phyloP scores from a whole-genome alignment of 2,888 invertebrate genomes.

The Stegana nigrithorax region DNA sequence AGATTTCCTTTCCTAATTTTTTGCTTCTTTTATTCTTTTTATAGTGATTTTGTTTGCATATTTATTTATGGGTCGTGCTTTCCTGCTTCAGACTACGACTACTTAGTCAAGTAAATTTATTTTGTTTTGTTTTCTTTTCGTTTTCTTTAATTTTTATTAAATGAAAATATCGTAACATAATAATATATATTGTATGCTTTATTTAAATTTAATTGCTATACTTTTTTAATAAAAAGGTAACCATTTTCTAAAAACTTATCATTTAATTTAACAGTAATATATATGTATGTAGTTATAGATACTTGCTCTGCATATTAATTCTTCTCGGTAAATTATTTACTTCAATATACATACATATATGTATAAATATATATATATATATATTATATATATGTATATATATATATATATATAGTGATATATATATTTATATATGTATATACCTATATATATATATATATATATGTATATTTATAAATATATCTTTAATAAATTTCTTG shows the following conservation, averaged over 20 bases:
- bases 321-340: not conserved
- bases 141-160: slow-evolving; percentile 25
- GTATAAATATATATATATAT: slow-evolving; percentile 42
- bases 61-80: slow-evolving; percentile 3
- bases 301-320: slow-evolving; percentile 21
- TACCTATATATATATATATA: slow-evolving; percentile 2
- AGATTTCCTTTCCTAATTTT: not conserved
- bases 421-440: slow-evolving; percentile 6
- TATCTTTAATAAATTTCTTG: not conserved
- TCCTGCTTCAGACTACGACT: slow-evolving; percentile 9
- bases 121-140: slow-evolving; percentile 18
- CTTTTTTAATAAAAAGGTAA: slow-evolving; percentile 47
- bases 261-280: slow-evolving; percentile 53
- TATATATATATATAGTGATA: slow-evolving; percentile 25
- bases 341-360: not conserved
- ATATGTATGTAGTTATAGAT: slow-evolving; percentile 41
- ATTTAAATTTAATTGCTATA: slow-evolving; percentile 46
- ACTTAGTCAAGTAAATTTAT: slow-evolving; percentile 21
- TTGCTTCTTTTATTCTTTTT: not conserved
- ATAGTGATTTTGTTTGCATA: not conserved
- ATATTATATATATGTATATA: slow-evolving; percentile 36
- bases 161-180: slow-evolving; percentile 57
- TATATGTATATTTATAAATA: too few relatives aligned
- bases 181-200: slow-evolving; percentile 49
- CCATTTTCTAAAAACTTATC: slow-evolving; percentile 60